phyloP scores from a whole-genome alignment of 2,113 vertebrate genomes.

The Neolamprologus toae region DNA sequence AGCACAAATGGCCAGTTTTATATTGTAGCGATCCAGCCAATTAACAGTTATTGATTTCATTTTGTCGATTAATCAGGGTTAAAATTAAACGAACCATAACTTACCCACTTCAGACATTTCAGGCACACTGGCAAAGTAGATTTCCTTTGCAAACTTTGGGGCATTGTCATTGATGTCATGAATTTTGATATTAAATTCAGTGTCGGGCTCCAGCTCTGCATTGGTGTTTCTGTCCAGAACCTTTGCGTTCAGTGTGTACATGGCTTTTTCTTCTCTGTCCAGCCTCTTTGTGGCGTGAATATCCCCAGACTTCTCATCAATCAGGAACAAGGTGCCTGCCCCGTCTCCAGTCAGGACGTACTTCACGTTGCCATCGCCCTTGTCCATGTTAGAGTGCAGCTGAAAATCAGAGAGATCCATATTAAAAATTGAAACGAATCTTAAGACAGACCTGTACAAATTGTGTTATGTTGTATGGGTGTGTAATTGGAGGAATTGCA shows the following conservation, averaged over 20 bases:
- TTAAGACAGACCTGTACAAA: neutral
- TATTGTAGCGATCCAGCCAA: neutral
- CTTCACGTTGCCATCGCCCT: slow-evolving; percentile 89
- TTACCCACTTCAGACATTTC: slow-evolving; percentile 97
- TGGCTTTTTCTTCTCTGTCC: slow-evolving; percentile 93
- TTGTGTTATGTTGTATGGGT: neutral
- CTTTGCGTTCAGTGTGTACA: slow-evolving; percentile 89
- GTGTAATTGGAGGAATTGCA: neutral
- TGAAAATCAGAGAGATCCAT: slow-evolving; percentile 25
- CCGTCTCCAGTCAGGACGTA: slow-evolving; percentile 94
- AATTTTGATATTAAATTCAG: slow-evolving; percentile 97
- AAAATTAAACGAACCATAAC: slow-evolving; percentile 34
- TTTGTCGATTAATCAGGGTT: neutral
- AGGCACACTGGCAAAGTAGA: slow-evolving; percentile 85
- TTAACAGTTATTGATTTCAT: neutral
- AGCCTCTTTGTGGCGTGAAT: slow-evolving; percentile 94
- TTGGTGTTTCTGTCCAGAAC: slow-evolving; percentile 87
- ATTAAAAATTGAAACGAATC: neutral
- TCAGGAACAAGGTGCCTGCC: slow-evolving; percentile 89
- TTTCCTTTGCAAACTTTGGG: slow-evolving; percentile 87
- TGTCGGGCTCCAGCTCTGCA: slow-evolving; percentile 88
- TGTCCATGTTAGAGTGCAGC: slow-evolving; percentile 97
- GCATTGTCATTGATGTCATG: slow-evolving; percentile 98
- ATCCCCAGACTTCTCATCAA: slow-evolving; percentile 96
- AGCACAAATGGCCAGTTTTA: neutral